Evolutionary conservation across 2,888 invertebrate species (phyloP).

Genomic region (Thyatira batis): DNA sequence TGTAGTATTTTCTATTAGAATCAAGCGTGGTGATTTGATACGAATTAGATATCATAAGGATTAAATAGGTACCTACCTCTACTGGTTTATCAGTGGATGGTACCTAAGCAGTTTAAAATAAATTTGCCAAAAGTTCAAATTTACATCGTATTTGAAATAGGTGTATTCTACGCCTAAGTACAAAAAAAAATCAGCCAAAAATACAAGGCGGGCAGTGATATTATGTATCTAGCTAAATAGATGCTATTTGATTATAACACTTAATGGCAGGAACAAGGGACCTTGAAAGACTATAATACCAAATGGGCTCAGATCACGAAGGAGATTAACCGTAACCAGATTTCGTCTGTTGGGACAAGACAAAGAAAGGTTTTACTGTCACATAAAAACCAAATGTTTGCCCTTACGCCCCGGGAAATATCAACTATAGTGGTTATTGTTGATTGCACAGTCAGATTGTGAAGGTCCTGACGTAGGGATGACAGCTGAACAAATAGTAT

Average conservation of each 20-base stretch:
- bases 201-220: too few relatives aligned
- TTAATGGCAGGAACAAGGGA: neutral
- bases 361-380: slow-evolving; percentile 4
- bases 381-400: slow-evolving; percentile 33
- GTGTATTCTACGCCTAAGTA: too few relatives aligned
- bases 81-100: too few relatives aligned
- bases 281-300: neutral
- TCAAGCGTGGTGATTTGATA: too few relatives aligned
- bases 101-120: too few relatives aligned
- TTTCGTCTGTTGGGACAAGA: neutral
- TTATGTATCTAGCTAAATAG: neutral
- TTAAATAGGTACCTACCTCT: too few relatives aligned
- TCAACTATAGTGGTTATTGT: slow-evolving; percentile 23
- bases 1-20: too few relatives aligned
- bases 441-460: slow-evolving; percentile 26
- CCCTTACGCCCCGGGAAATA: slow-evolving; percentile 19
- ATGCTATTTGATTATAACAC: neutral
- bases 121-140: too few relatives aligned
- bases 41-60: too few relatives aligned
- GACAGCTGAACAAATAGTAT: neutral
- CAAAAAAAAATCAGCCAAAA: too few relatives aligned
- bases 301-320: neutral
- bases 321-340: slow-evolving; percentile 4
- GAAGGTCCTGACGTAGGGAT: slow-evolving; percentile 3
- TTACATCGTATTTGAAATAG: too few relatives aligned